phyloP scores from a whole-genome alignment of 2,888 invertebrate species.

The Lampropteryx suffumata region DNA sequence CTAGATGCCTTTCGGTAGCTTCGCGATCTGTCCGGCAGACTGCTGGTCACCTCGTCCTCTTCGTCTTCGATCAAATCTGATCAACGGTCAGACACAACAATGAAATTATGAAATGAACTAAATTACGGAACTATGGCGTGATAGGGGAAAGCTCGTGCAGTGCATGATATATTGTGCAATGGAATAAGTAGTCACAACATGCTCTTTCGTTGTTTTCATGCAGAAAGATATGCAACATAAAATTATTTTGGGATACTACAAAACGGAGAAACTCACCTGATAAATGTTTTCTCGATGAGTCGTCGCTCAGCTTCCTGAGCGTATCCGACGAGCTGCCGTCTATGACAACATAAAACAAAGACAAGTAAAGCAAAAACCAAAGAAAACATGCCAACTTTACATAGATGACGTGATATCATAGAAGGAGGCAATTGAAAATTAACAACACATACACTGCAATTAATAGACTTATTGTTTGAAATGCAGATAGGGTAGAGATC shows the following conservation, averaged over 20 bases:
- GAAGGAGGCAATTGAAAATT: slow-evolving; percentile 35
- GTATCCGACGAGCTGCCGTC: slow-evolving; percentile 79
- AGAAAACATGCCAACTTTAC: slow-evolving; percentile 63
- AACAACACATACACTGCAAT: slow-evolving; percentile 45
- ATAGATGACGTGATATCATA: slow-evolving; percentile 43
- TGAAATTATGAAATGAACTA: slow-evolving; percentile 46
- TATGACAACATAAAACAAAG: slow-evolving; percentile 76
- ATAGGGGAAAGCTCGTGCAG: slow-evolving; percentile 36
- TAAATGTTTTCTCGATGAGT: slow-evolving; percentile 79
- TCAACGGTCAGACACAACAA: slow-evolving; percentile 42
- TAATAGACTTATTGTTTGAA: slow-evolving; percentile 38
- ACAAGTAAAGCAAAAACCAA: slow-evolving; percentile 76
- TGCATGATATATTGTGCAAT: slow-evolving; percentile 26
- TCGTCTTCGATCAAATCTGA: slow-evolving; percentile 84
- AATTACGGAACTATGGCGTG: slow-evolving; percentile 40
- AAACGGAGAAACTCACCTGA: slow-evolving; percentile 65
- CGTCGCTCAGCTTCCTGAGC: slow-evolving; percentile 77
- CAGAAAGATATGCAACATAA: slow-evolving; percentile 39
- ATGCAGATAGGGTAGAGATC: slow-evolving; percentile 48
- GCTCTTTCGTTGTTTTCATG: slow-evolving; percentile 57
- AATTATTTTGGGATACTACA: neutral
- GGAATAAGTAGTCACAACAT: slow-evolving; percentile 50
- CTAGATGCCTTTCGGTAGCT: slow-evolving; percentile 82
- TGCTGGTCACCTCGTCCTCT: slow-evolving; percentile 79
- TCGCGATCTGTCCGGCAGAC: slow-evolving; percentile 70